A percentile compares a stretch with the other conserved stretches of the same genome.
phyloP scores from a whole-genome alignment of 2,113 vertebrate genomes.

The Mormyrus iriodes region DNA sequence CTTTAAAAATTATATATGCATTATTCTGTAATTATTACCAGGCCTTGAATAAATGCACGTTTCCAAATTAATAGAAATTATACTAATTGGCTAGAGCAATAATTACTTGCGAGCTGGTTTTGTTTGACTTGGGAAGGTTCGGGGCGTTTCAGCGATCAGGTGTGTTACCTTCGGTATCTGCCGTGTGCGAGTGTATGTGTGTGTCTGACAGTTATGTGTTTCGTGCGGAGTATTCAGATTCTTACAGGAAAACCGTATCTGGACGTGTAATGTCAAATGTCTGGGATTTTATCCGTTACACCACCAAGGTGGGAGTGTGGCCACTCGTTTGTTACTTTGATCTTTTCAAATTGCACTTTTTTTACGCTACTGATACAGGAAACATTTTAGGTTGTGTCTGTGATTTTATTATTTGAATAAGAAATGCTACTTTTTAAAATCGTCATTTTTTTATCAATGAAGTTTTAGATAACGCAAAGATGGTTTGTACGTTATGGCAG shows the following conservation, averaged over 20 bases:
- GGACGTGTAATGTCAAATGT: neutral
- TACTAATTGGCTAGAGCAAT: neutral
- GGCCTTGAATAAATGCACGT: neutral
- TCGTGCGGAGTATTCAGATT: neutral
- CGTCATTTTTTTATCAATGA: neutral
- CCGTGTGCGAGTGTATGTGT: neutral
- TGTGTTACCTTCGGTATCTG: neutral
- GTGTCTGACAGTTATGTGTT: neutral
- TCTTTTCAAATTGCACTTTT: slow-evolving; percentile 2
- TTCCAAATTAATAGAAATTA: neutral
- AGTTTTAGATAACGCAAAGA: neutral
- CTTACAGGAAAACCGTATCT: neutral
- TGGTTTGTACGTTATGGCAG: neutral
- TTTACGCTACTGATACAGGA: neutral
- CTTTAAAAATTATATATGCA: neutral
- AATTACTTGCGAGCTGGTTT: neutral
- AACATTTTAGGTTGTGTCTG: slow-evolving; percentile 10
- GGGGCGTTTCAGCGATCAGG: too few relatives aligned
- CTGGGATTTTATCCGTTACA: neutral
- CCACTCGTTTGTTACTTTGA: neutral
- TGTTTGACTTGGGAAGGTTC: neutral
- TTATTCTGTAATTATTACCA: neutral
- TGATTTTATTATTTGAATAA: slow-evolving; percentile 1
- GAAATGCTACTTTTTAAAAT: neutral
- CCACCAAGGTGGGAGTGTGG: neutral